Percentiles rank a stretch among this genome's conserved stretches.
Conservation (phyloP, 2,113 vertebrate genomes). For the Tretioscincus oriximinensis region DNA sequence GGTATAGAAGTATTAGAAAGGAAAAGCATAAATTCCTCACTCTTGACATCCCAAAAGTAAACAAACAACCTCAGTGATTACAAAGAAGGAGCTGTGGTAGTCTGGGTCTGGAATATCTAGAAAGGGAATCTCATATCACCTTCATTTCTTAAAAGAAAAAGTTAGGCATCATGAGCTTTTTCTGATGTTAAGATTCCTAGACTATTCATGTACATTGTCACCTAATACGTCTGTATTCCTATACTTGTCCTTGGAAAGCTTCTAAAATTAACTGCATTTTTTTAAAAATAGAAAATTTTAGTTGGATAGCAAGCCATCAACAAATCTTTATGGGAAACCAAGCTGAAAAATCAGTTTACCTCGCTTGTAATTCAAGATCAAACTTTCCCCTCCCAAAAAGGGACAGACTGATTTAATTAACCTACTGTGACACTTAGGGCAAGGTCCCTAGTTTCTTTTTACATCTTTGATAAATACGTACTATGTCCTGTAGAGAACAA, state of each 20-base stretch:
- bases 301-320: conserved; percentile 30
- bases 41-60: background rate
- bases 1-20: too few relatives aligned
- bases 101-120: too few relatives aligned
- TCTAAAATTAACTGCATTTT: background rate
- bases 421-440: accelerated
- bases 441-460: background rate
- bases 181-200: too few relatives aligned
- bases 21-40: background rate
- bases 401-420: conserved; percentile 54
- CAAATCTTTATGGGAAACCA: conserved; percentile 26
- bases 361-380: conserved; percentile 47
- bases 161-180: too few relatives aligned
- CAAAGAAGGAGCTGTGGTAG: too few relatives aligned
- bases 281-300: background rate
- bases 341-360: background rate
- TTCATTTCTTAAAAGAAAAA: too few relatives aligned
- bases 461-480: background rate
- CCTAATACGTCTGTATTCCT: accelerated
- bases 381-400: conserved; percentile 21
- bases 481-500: background rate
- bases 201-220: background rate
- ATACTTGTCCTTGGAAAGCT: background rate
- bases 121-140: too few relatives aligned
- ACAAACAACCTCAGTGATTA: background rate